Evolutionary conservation across 2,797 vertebrate species (phyloP), one percentile per base, ranked within the genome.

Genomic region (Myoxocephalus aenaeus): DNA sequence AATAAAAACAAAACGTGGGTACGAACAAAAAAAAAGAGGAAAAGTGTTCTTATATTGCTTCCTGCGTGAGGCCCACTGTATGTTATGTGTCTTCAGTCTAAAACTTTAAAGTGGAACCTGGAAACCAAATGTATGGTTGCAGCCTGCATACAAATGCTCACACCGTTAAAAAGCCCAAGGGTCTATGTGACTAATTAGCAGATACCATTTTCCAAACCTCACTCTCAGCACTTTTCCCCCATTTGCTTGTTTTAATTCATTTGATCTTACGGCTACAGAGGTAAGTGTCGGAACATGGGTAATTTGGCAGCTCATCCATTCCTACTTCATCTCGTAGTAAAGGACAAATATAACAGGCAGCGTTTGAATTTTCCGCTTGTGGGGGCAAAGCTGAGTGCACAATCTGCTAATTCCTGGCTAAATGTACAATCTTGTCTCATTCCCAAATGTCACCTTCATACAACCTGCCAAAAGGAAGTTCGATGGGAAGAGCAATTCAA

Each of bases 201-300:
- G 80, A 80, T 63, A 86, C 58, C 59, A 75, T 77, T 84, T 85
- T 73, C 76, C 68, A 80, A 86, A 87, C 65, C 64, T 65, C 66
- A 73, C 79, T 83, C 78, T 90, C 87, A 88, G 87, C 87, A 89
- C 72, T 82, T 85, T 82, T 71, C n/a, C 6, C 18, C 58, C 66
- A 81, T 79, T 83, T 81, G 75, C 17, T 51, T 81, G 68, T 85
- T 87, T 82, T 78, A 77, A 71, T 79, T 81, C 80, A 80, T 86
- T 85, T 86, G 73, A 76, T 81, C 78, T 84, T 73, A 77, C 57
- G 46, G 77, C 79, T 64, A 72, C 70, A 85, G 72, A 86, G 63
- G 72, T 85, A 87, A 74, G 72, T 57, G 38, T 69, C 81, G 57
- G 78, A 61, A 84, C 83, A 89, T 73, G 65, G 75, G 32, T 77